Percentiles rank a stretch among this genome's conserved stretches.
Conservation (phyloP, 2,113 vertebrate species). For the Pantherophis guttatus region DNA sequence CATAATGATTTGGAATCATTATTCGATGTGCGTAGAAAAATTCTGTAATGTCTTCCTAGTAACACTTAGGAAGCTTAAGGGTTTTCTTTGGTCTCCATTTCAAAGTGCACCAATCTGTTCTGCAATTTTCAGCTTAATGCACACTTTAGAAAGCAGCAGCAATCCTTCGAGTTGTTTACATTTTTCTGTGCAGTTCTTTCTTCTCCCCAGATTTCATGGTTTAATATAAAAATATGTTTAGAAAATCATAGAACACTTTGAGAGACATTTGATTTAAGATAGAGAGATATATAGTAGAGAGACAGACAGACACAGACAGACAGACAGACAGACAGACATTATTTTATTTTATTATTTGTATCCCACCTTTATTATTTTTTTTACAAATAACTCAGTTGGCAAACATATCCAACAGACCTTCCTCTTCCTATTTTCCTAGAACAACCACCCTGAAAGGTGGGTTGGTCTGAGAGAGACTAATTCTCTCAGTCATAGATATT, state of each 20-base stretch:
- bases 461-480: not conserved
- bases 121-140: not conserved
- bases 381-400: not conserved
- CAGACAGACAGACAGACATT: too few relatives aligned
- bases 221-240: not conserved
- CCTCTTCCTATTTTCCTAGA: not conserved
- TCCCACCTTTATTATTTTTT: not conserved
- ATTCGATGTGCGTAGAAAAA: not conserved
- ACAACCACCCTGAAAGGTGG: not conserved
- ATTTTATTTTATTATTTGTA: not conserved
- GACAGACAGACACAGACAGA: too few relatives aligned
- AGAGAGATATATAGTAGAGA: not conserved
- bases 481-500: not conserved
- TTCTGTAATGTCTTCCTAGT: slow-evolving; percentile 16
- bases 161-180: not conserved
- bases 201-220: not conserved
- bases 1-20: not conserved
- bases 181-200: too few relatives aligned
- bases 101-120: not conserved
- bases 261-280: not conserved
- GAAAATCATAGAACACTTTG: not conserved
- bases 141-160: not conserved
- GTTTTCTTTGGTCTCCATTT: not conserved
- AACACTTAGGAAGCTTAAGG: not conserved
- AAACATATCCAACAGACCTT: not conserved